Conservation (phyloP, 2,888 invertebrate species). For the Amphimallon solstitiale region DNA sequence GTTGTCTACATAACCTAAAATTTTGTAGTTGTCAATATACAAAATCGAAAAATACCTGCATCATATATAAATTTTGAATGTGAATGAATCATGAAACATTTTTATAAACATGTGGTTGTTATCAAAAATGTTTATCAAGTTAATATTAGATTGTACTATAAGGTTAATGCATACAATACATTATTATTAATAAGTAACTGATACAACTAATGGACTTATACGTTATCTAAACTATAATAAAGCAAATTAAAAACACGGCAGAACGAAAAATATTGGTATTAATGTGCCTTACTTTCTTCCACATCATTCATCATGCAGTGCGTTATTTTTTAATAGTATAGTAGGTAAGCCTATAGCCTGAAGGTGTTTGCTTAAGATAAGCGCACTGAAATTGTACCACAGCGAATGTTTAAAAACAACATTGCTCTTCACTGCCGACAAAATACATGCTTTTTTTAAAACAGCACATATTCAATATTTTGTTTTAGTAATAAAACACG, state of each 20-base stretch:
- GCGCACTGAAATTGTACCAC: not conserved
- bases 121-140: slow-evolving; percentile 34
- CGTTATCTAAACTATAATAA: slow-evolving; percentile 28
- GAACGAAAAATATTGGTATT: slow-evolving; percentile 6
- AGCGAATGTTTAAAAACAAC: not conserved
- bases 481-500: not conserved
- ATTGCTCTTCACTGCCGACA: not conserved
- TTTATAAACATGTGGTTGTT: slow-evolving; percentile 29
- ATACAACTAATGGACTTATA: slow-evolving; percentile 16
- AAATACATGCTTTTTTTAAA: not conserved
- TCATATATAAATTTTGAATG: slow-evolving; percentile 19
- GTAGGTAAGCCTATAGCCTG: not conserved
- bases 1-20: slow-evolving; percentile 29
- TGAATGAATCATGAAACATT: slow-evolving; percentile 4
- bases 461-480: not conserved
- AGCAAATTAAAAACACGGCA: slow-evolving; percentile 17
- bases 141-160: slow-evolving; percentile 32
- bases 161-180: slow-evolving; percentile 20
- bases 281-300: slow-evolving; percentile 12
- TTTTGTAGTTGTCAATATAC: slow-evolving; percentile 7
- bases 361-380: slow-evolving; percentile 13
- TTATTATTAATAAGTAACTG: slow-evolving; percentile 15
- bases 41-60: slow-evolving; percentile 30
- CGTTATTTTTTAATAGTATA: slow-evolving; percentile 6
- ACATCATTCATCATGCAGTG: slow-evolving; percentile 11